Conservation (phyloP, 2,888 invertebrate species). For the Cryptocheilus praepositus region DNA sequence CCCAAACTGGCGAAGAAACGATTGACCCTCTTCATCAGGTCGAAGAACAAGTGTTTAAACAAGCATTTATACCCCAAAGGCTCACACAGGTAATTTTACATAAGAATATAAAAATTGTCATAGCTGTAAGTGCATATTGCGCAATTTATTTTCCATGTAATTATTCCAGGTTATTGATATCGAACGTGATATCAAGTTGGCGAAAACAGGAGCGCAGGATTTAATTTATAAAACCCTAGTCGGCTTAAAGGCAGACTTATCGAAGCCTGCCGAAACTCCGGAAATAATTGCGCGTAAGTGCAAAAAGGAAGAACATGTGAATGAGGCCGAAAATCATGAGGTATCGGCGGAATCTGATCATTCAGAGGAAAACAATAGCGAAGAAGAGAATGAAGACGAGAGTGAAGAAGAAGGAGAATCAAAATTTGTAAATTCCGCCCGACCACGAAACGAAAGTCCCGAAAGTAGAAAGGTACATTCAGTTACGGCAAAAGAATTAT, state of each 20-base stretch:
- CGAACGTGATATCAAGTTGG: conserved; percentile 89
- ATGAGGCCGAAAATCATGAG: conserved; percentile 70
- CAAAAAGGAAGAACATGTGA: conserved; percentile 46
- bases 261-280: conserved; percentile 82
- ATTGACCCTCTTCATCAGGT: conserved; percentile 82
- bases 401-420: conserved; percentile 69
- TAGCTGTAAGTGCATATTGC: conserved; percentile 6
- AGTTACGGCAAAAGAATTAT: neutral
- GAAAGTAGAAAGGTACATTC: conserved; percentile 85
- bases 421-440: conserved; percentile 80
- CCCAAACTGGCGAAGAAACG: conserved; percentile 80
- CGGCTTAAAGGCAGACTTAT: conserved; percentile 87
- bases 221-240: conserved; percentile 91
- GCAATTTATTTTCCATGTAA: neutral
- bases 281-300: conserved; percentile 77
- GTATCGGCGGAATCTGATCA: conserved; percentile 67
- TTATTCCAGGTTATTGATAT: conserved; percentile 84
- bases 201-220: conserved; percentile 84
- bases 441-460: conserved; percentile 87
- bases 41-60: conserved; percentile 95
- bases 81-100: conserved; percentile 85
- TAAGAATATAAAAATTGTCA: neutral
- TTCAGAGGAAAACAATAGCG: conserved; percentile 38
- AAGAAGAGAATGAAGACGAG: conserved; percentile 53
- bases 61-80: conserved; percentile 94